Evolutionary conservation across 2,888 invertebrate species (phyloP), one percentile per base, ranked within the genome.

Genomic region (Spicauda simplicius): DNA sequence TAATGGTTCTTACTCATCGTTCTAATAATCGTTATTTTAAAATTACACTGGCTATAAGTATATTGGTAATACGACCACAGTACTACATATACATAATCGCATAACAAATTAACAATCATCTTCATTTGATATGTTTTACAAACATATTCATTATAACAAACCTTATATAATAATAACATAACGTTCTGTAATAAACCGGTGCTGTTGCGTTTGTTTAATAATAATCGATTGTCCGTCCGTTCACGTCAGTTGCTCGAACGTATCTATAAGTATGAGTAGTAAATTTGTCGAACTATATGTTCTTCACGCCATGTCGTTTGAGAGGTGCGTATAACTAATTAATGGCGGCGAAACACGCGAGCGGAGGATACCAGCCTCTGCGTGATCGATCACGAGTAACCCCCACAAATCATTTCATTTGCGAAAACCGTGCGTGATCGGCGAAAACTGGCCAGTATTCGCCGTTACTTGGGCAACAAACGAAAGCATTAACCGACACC

Each of bases 151-250:
- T 69, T 67, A 68, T 70, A 63, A 65, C 63, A 70, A 66, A 69
- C 69, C 69, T 69, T 70, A 69, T 65, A 64, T 73, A 72, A 72
- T 70, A 72, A 74, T 69, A 72, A 67, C 58, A 66, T 61, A 53
- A 33, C 45, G 33, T 37, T 25, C 68, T 56, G 61, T 54, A 53
- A 56, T 63, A 58, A 59, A 56, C 57, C 45, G 53, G 62, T 55
- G 62, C 58, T 58, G 68, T 69, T 69, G 55, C 69, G 64, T 59
- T 70, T 76, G 76, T 77, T 76, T 78, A 67, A 71, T 68, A 73
- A 62, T 62, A 65, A 61, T 52, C 59, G 54, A 76, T 74, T 73
- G 76, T 75, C 68, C 63, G 57, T 48, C 53, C 52, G 70, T 69
- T 68, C 69, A 71, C 69, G 62, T 70, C 70, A 68, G 69, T 45